Percentiles rank a stretch among this genome's conserved stretches.
phyloP scores from a whole-genome alignment of 2,888 invertebrate genomes.

The Eustalomyia histrio region DNA sequence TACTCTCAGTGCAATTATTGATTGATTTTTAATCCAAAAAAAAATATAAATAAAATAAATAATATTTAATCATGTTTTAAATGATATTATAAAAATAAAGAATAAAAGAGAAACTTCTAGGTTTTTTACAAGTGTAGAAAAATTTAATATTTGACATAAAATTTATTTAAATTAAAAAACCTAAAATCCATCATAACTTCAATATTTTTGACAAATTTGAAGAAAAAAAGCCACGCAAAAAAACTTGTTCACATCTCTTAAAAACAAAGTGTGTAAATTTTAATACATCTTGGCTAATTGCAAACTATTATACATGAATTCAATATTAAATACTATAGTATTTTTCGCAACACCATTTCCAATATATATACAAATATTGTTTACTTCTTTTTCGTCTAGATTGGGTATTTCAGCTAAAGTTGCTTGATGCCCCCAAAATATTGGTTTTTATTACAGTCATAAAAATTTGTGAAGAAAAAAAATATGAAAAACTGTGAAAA shows the following conservation, averaged over 20 bases:
- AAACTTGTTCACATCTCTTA: neutral
- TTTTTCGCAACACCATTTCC: slow-evolving; percentile 4
- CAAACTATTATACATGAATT: neutral
- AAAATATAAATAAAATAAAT: neutral
- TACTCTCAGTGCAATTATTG: neutral
- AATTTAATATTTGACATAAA: no score
- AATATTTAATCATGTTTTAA: neutral
- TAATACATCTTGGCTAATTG: neutral
- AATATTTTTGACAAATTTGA: neutral
- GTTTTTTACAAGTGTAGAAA: neutral
- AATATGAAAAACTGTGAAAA: no score
- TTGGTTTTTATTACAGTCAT: no score
- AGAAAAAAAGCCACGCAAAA: neutral
- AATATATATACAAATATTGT: neutral
- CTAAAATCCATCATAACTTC: neutral
- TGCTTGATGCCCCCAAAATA: no score
- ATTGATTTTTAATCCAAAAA: neutral
- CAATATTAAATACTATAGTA: neutral
- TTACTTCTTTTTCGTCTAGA: no score
- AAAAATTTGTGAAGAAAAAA: no score
- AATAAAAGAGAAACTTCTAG: neutral
- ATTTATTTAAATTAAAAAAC: no score
- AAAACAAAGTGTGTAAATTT: neutral
- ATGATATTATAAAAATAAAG: neutral
- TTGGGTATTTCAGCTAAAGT: no score